Percentiles rank a stretch among this genome's conserved stretches.
Conservation (phyloP, 2,113 vertebrate species). For the Peromyscus maniculatus region DNA sequence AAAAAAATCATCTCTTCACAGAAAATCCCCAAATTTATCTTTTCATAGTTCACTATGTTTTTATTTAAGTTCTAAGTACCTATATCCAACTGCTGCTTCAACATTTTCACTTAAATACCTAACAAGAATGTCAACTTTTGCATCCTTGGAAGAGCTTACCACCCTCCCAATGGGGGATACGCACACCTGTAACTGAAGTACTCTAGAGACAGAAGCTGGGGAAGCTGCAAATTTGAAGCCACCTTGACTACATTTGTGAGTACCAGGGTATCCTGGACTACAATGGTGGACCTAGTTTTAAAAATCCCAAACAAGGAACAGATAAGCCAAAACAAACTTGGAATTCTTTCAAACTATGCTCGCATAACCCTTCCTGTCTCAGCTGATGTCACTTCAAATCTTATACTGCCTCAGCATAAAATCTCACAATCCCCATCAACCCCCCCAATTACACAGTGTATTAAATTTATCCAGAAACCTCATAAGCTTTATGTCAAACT, state of each 20-base stretch:
- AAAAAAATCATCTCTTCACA: not conserved
- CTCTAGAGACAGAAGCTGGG: not conserved
- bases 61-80: not conserved
- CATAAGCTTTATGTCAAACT: not conserved
- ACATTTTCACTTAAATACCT: slow-evolving; percentile 6
- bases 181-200: not conserved
- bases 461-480: slow-evolving; percentile 18
- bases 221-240: not conserved
- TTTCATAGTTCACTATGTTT: not conserved
- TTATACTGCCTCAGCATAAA: not conserved
- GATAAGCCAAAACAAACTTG: not conserved
- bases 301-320: not conserved
- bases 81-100: not conserved
- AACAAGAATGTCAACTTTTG: not conserved
- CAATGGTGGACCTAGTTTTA: not conserved
- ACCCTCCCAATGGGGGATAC: not conserved
- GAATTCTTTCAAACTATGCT: not conserved
- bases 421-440: not conserved
- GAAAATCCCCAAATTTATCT: not conserved
- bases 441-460: not conserved
- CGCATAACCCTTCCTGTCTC: not conserved
- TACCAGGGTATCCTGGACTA: not conserved
- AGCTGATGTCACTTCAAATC: not conserved
- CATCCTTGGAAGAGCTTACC: not conserved
- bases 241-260: not conserved